Base-by-base conservation (phyloP, 2,888 invertebrate genomes). In the Eristalis pertinax region DNA sequence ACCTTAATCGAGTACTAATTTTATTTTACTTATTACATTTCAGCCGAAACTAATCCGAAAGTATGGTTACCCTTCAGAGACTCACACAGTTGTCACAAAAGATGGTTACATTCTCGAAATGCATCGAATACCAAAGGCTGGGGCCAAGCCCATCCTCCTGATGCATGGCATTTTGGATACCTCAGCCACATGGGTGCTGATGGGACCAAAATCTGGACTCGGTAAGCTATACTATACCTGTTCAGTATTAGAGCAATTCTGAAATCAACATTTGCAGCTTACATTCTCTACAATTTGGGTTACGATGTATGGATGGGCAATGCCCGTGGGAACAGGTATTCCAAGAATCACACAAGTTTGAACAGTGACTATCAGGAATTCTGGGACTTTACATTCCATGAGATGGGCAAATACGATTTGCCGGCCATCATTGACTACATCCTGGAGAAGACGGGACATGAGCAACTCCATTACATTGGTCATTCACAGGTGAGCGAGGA, bases 341-440 rank as follows among this genome's bases (percentile, higher is more conserved):
- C 93, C 0, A 92, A 92, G 74, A 92, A 91, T 79, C 93, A 93
- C 89, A 91, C 92, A 22, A 91, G 90, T 64, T 89, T 92, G 0
- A 92, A 92, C 80, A 92, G 92, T 32, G 91, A 92, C 82, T 91
- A 91, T 80, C 92, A 91, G 89, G 92, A 93, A 72, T 96, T 95
- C 91, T 95, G 95, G 95, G 93, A 94, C 88, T 95, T 94, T 89
- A 96, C 96, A 85, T 96, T 95, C 93, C 95, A 96, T 89, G 96
- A 97, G 92, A 95, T 96, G 94, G 96, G 96, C 0, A 90, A 94
- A 74, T 95, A 95, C 89, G 98, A 98, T 92, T 91, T 98, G 68
- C 97, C 98, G 0, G 95, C 97, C 0, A 96, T 96, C 94, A 95
- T 99, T 70, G 96, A 98, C 91, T 95, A 96, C 90, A 94, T 96